Percentiles rank a stretch among this genome's conserved stretches.
phyloP scores from a whole-genome alignment of 2,888 invertebrate genomes.

The Pseudococcus longispinus region DNA sequence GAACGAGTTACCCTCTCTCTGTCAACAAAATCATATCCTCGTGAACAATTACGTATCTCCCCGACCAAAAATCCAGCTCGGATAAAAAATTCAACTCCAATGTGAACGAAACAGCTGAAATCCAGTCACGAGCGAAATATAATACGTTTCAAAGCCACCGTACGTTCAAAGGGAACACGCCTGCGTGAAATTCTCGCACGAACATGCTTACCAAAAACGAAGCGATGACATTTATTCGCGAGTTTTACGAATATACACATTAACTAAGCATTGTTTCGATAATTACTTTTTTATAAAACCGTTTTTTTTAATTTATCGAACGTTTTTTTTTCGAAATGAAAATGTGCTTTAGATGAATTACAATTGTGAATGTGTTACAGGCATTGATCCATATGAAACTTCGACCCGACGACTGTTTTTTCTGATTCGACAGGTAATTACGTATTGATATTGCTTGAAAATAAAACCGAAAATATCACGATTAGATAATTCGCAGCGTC shows the following conservation, averaged over 20 bases:
- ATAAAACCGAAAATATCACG: background rate
- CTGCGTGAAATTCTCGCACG: slow-evolving; percentile 46
- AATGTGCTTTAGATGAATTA: slow-evolving; percentile 45
- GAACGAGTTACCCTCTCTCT: too few species aligned
- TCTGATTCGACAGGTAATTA: slow-evolving; percentile 49
- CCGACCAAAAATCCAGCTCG: too few species aligned
- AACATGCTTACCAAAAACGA: slow-evolving; percentile 46
- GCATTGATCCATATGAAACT: slow-evolving; percentile 28
- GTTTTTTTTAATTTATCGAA: background rate
- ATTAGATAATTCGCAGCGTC: background rate
- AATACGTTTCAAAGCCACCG: background rate
- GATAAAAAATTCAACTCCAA: too few species aligned
- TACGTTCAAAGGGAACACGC: slow-evolving; percentile 36
- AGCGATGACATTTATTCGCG: slow-evolving; percentile 51
- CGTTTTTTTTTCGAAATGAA: background rate
- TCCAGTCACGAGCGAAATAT: slow-evolving; percentile 12
- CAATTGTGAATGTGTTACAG: background rate
- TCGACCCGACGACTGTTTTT: background rate
- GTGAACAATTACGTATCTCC: too few species aligned
- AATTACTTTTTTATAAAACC: background rate
- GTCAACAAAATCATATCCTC: too few species aligned
- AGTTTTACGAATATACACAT: slow-evolving; percentile 25
- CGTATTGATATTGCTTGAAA: background rate
- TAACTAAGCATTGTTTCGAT: background rate
- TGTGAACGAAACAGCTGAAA: background rate